These are phyloP conservation scores for Trachelus stipa DNA, from an alignment of 2,888 invertebrate genomes.

Conservation along the genomic window DNA sequence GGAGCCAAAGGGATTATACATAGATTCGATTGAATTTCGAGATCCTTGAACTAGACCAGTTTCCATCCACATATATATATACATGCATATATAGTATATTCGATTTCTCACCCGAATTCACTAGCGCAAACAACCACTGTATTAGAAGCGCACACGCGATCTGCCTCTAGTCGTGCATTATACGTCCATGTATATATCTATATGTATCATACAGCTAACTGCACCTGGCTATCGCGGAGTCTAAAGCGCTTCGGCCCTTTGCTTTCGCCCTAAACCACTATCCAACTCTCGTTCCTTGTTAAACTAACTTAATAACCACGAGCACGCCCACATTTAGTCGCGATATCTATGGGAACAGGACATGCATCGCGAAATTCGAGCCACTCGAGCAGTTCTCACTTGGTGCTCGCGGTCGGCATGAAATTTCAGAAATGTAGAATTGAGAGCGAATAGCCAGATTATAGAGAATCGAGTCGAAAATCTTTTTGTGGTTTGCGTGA, in stretches of 20 bases:
- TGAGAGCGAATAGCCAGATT: no score
- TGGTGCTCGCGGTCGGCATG: not conserved
- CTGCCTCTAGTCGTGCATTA: not conserved
- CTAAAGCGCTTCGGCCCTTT: not conserved
- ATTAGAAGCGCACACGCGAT: not conserved
- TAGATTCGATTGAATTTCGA: not conserved
- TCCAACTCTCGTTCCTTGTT: constrained; percentile 15
- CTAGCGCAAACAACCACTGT: not conserved
- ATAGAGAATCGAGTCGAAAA: no score
- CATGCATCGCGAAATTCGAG: constrained; percentile 19
- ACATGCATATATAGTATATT: not conserved
- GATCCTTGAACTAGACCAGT: not conserved
- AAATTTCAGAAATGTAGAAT: not conserved
- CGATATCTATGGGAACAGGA: constrained; percentile 22
- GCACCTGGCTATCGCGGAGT: not conserved
- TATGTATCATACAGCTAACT: not conserved
- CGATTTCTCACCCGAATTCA: not conserved
- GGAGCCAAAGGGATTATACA: not conserved
- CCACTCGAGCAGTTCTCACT: constrained; percentile 2
- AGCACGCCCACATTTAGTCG: constrained; percentile 20
- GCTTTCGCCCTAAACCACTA: not conserved
- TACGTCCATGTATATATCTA: not conserved
- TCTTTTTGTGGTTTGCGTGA: no score
- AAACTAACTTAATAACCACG: constrained; percentile 23
- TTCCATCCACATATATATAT: not conserved